Evolutionary conservation across 2,888 invertebrate species (phyloP).

Genomic region (Pristionchus fissidentatus): DNA sequence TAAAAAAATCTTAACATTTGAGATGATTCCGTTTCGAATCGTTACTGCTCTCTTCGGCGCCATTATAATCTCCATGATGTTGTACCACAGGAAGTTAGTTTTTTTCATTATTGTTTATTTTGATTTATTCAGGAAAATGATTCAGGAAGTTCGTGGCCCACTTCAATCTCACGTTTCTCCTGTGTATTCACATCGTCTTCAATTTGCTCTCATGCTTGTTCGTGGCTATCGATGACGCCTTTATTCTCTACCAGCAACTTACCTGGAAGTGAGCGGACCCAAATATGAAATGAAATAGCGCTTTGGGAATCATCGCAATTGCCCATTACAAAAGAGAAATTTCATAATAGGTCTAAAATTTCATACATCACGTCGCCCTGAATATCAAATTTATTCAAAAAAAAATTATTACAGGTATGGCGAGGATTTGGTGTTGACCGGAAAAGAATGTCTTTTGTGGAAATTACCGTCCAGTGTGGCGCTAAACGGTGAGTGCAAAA

Average conservation of each 20-base stretch:
- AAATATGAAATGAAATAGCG: background rate
- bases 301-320: too few relatives aligned
- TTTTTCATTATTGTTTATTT: too few relatives aligned
- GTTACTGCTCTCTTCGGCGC: background rate
- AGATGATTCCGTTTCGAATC: constrained; percentile 29
- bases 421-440: background rate
- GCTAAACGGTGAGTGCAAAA: background rate
- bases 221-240: constrained; percentile 3
- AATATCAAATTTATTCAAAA: background rate
- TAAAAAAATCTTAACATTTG: background rate
- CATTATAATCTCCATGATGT: background rate
- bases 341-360: too few relatives aligned
- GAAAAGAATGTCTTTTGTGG: background rate
- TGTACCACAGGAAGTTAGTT: background rate
- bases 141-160: constrained; percentile 40
- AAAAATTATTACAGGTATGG: background rate
- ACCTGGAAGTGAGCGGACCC: background rate
- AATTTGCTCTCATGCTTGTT: background rate
- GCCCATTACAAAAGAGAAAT: too few relatives aligned
- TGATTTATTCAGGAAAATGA: too few relatives aligned
- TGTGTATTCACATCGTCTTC: constrained; percentile 10
- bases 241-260: background rate
- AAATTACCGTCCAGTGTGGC: background rate
- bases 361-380: background rate
- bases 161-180: constrained; percentile 18